These are phyloP conservation scores for Sinelater perroti DNA, from an alignment of 2,888 invertebrate genomes.

Conservation along the genomic window DNA sequence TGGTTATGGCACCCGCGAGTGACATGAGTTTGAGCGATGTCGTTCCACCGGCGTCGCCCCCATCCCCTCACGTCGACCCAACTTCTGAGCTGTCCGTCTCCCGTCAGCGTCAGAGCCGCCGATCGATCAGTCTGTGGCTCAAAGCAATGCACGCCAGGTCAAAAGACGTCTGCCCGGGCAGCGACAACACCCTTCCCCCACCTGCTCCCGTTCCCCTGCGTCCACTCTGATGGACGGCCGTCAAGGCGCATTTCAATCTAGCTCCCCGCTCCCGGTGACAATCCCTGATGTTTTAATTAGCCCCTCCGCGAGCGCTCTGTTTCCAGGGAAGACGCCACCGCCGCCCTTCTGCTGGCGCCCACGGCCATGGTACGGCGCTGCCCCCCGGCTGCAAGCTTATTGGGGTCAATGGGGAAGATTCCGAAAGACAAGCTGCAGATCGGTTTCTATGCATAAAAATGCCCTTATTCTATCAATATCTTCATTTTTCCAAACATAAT, in stretches of 20 bases:
- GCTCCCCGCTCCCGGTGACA: slow-evolving; percentile 42
- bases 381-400: too few relatives aligned
- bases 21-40: slow-evolving; percentile 45
- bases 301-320: slow-evolving; percentile 1
- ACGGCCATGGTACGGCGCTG: background rate
- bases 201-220: slow-evolving; percentile 45
- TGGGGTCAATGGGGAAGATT: too few relatives aligned
- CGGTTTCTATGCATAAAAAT: too few relatives aligned
- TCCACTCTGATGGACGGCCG: slow-evolving; percentile 51
- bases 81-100: slow-evolving; percentile 60
- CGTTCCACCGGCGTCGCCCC: slow-evolving; percentile 46
- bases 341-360: background rate
- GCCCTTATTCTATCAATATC: too few relatives aligned
- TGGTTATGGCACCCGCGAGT: slow-evolving; percentile 39
- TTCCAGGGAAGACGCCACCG: too few relatives aligned
- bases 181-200: slow-evolving; percentile 52
- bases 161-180: slow-evolving; percentile 63
- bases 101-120: slow-evolving; percentile 60
- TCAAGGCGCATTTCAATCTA: slow-evolving; percentile 54
- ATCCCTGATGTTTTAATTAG: slow-evolving; percentile 52
- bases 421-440: too few relatives aligned
- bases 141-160: slow-evolving; percentile 62
- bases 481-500: too few relatives aligned
- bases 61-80: slow-evolving; percentile 39
- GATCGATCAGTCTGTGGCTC: slow-evolving; percentile 62